A percentile compares a stretch with the other conserved stretches of the same genome.
phyloP scores from a whole-genome alignment of 2,113 vertebrate genomes.

The Eurystomus gularis region DNA sequence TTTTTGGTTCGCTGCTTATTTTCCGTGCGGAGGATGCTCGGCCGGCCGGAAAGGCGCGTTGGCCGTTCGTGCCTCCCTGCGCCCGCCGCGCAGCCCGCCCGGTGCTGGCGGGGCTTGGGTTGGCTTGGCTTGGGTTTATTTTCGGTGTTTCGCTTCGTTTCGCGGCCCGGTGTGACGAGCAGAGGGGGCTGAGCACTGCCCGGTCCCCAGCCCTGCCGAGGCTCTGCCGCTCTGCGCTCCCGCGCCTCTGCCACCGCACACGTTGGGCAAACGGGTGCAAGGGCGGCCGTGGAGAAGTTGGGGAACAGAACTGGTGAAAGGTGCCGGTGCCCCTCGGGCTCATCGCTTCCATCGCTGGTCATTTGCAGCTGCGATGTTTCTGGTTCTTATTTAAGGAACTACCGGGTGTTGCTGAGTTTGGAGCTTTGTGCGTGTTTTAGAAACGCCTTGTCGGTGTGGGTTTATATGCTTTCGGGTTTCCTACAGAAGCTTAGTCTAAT shows the following conservation, averaged over 20 bases:
- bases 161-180: not conserved
- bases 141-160: too few relatives aligned
- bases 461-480: not conserved
- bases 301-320: not conserved
- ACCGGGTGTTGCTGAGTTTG: not conserved
- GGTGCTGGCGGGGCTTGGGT: too few relatives aligned
- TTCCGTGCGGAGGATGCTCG: not conserved
- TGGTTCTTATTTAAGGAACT: not conserved
- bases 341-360: fast-evolving
- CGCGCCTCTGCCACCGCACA: not conserved
- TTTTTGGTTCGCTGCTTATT: fast-evolving
- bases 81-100: too few relatives aligned
- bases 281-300: not conserved
- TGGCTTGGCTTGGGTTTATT: not conserved
- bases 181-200: fast-evolving
- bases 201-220: not conserved
- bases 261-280: fast-evolving
- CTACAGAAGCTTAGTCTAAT: not conserved
- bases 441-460: fast-evolving
- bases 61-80: not conserved
- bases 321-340: not conserved
- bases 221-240: fast-evolving
- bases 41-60: fast-evolving
- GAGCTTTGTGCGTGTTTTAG: not conserved
- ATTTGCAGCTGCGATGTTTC: not conserved